Percentiles rank a stretch among this genome's conserved stretches.
Evolutionary conservation across 2,888 invertebrate species (phyloP).

Genomic region (Craniophora ligustri): DNA sequence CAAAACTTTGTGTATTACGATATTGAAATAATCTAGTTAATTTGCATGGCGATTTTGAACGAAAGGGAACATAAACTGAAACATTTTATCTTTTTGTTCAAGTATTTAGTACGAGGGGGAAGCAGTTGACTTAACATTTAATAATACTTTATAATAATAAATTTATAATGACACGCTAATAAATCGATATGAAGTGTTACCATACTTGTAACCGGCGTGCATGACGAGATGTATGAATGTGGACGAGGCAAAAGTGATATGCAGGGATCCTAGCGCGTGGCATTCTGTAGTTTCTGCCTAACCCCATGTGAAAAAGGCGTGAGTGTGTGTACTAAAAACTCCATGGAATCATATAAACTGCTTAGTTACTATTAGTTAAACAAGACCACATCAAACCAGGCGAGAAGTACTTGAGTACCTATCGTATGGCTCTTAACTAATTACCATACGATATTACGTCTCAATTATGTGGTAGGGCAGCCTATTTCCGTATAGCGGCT

Average conservation of each 20-base stretch:
- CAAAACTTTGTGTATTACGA: background rate
- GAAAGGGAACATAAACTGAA: constrained; percentile 37
- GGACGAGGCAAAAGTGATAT: too few relatives aligned
- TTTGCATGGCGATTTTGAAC: constrained; percentile 43
- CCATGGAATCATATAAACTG: background rate
- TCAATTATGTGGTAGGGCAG: constrained; percentile 41
- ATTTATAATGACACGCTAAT: background rate
- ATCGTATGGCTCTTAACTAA: background rate
- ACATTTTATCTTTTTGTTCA: constrained; percentile 31
- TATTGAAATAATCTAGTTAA: constrained; percentile 36
- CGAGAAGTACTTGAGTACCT: background rate
- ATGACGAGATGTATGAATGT: too few relatives aligned
- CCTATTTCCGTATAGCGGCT: constrained; percentile 40
- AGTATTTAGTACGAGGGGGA: constrained; percentile 8
- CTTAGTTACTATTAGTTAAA: background rate
- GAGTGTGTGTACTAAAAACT: background rate
- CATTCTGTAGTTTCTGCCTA: too few relatives aligned
- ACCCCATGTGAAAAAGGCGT: background rate
- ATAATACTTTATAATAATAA: constrained; percentile 1
- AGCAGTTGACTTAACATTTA: background rate
- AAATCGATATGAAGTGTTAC: too few relatives aligned
- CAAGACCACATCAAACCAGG: background rate
- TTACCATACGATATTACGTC: constrained; percentile 37
- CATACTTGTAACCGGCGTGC: too few relatives aligned
- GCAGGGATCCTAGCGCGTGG: too few relatives aligned